Percentiles rank a stretch among this genome's conserved stretches.
phyloP scores from a whole-genome alignment of 2,113 vertebrate genomes.

The Sinocyclocheilus maitianheensis region DNA sequence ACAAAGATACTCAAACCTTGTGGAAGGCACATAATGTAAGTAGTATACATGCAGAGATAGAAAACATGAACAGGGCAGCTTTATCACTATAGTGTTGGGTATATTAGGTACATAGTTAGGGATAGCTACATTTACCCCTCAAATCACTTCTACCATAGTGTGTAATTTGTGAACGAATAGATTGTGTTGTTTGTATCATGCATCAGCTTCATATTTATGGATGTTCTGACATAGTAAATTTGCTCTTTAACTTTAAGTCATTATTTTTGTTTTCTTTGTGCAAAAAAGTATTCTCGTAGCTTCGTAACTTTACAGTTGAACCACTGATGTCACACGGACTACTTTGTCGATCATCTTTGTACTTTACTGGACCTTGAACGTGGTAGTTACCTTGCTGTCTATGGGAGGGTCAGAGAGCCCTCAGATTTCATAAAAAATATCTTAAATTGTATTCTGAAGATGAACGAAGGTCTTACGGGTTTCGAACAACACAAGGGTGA shows the following conservation, averaged over 20 bases:
- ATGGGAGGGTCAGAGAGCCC: no score
- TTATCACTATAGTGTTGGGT: not conserved
- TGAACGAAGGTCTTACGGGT: no score
- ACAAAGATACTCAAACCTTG: conserved; percentile 62
- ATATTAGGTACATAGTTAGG: not conserved
- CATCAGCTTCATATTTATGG: not conserved
- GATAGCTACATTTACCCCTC: not conserved
- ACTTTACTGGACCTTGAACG: no score
- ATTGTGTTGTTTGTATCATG: not conserved
- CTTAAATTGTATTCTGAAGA: no score
- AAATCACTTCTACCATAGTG: not conserved
- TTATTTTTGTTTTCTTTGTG: no score
- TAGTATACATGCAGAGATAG: conserved; percentile 40
- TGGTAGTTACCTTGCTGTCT: no score
- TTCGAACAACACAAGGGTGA: no score
- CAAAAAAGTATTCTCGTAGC: no score
- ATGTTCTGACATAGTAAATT: not conserved
- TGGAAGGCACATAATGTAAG: conserved; percentile 65
- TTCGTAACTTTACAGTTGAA: no score
- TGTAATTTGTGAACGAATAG: not conserved
- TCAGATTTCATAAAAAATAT: no score
- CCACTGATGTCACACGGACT: no score
- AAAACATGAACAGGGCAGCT: not conserved
- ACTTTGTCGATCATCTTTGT: no score
- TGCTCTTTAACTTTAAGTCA: not conserved